Conservation (phyloP, 2,113 vertebrate genomes). For the Peromyscus californicus region DNA sequence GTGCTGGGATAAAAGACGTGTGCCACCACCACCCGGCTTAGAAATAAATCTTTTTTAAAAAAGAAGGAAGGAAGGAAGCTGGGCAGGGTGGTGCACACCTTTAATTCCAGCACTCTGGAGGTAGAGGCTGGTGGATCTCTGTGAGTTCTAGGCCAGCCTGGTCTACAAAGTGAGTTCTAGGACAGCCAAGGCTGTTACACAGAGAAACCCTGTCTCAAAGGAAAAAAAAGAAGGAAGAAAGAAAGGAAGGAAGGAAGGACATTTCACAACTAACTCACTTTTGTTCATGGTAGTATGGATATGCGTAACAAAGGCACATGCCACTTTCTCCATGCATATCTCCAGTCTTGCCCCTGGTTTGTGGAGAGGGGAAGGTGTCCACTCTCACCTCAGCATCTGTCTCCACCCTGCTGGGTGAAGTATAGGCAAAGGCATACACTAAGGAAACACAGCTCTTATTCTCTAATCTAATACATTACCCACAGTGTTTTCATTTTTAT, state of each 20-base stretch:
- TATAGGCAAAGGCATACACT: fast-evolving
- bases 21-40: no score
- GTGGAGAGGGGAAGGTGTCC: not conserved
- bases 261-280: not conserved
- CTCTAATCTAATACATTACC: not conserved
- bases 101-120: not conserved
- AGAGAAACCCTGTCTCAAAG: not conserved
- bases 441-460: not conserved
- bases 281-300: no score
- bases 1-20: not conserved
- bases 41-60: not conserved
- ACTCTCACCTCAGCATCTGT: not conserved
- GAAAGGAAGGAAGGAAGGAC: not conserved
- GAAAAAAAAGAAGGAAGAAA: not conserved
- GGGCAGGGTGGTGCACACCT: not conserved
- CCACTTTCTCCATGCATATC: not conserved
- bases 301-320: not conserved
- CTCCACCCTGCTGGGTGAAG: not conserved
- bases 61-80: not conserved
- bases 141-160: not conserved
- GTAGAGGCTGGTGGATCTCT: not conserved
- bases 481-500: not conserved
- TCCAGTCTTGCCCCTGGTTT: not conserved
- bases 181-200: not conserved
- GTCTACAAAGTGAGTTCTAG: not conserved